Conservation (phyloP, 2,888 invertebrate genomes). For the Stratiomys singularior region DNA sequence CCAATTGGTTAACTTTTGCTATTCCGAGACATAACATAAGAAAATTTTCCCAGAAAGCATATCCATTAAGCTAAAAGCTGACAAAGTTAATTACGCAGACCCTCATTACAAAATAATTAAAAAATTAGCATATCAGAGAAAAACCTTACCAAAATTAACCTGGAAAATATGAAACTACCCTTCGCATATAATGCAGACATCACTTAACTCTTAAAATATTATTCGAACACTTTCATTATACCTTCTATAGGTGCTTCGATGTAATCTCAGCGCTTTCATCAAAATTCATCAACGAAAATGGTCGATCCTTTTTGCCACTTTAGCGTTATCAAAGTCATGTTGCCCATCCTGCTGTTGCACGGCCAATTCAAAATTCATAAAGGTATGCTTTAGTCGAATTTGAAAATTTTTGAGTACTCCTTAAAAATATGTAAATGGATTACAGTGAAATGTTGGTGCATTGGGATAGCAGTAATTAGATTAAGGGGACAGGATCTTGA, state of each 20-base stretch:
- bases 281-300: constrained; percentile 40
- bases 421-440: neutral
- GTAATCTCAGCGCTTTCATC: constrained; percentile 34
- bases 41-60: neutral
- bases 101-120: constrained; percentile 45
- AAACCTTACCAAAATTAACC: constrained; percentile 32
- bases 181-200: neutral
- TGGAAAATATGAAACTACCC: constrained; percentile 15
- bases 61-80: constrained; percentile 32
- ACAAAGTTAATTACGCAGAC: constrained; percentile 21
- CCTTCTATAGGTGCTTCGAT: neutral
- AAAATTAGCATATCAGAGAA: constrained; percentile 46
- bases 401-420: neutral
- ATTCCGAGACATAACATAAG: neutral
- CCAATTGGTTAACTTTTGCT: no score
- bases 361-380: neutral
- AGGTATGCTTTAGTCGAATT: neutral
- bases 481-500: no score
- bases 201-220: constrained; percentile 39
- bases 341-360: neutral
- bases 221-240: constrained; percentile 21
- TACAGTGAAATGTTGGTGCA: neutral
- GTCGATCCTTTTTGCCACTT: constrained; percentile 4
- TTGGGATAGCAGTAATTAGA: no score
- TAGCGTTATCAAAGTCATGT: constrained; percentile 18